Evolutionary conservation across 2,888 invertebrate genomes (phyloP).

Genomic region (Marronus borbonicus): DNA sequence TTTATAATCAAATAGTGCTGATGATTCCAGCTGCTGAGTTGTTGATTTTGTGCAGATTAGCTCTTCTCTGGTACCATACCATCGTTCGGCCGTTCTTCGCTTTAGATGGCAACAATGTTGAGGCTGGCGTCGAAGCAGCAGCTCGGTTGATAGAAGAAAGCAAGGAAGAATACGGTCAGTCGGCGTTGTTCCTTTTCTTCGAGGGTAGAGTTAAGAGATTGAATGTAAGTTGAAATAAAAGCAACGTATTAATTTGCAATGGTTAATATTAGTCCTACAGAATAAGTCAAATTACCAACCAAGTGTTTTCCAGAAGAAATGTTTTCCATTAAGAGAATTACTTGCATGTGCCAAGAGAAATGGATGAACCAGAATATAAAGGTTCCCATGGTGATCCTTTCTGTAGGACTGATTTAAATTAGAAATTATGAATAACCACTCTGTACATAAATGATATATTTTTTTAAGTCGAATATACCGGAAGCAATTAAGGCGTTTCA

Average conservation of each 20-base stretch:
- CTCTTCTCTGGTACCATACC: slow-evolving; percentile 80
- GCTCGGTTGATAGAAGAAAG: slow-evolving; percentile 73
- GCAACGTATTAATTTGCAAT: too few species aligned
- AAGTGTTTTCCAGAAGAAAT: too few species aligned
- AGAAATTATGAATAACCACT: too few species aligned
- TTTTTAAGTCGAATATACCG: slow-evolving; percentile 74
- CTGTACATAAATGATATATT: too few species aligned
- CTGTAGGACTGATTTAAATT: too few species aligned
- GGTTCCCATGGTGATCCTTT: too few species aligned
- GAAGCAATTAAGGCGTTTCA: slow-evolving; percentile 75
- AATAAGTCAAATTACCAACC: too few species aligned
- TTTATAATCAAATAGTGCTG: slow-evolving; percentile 55
- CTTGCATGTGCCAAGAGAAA: too few species aligned
- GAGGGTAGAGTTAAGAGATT: slow-evolving; percentile 76
- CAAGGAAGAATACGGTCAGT: slow-evolving; percentile 73
- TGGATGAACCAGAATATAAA: too few species aligned
- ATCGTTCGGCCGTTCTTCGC: slow-evolving; percentile 80
- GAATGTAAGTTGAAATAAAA: slow-evolving; percentile 70
- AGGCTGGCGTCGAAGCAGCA: slow-evolving; percentile 74
- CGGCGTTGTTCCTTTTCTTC: slow-evolving; percentile 80
- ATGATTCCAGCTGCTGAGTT: not conserved
- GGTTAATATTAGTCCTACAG: too few species aligned
- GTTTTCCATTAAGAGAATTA: too few species aligned
- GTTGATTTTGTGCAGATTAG: slow-evolving; percentile 68
- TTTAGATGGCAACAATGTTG: slow-evolving; percentile 75